Percentiles rank a stretch among this genome's conserved stretches.
These are phyloP conservation scores for Leptogaster cylindrica DNA, from an alignment of 2,888 invertebrate genomes.

Conservation along the genomic window DNA sequence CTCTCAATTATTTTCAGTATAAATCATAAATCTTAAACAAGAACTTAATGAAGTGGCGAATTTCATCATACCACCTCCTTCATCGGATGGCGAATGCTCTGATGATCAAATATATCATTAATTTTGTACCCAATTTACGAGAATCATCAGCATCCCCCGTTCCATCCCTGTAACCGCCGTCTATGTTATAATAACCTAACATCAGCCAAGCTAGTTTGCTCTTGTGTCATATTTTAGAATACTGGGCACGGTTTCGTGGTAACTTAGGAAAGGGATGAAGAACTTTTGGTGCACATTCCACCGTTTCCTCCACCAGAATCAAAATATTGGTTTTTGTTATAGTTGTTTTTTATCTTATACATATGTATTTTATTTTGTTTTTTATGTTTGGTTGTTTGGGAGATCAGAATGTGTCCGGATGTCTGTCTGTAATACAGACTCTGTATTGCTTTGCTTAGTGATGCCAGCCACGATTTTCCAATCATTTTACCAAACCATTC, in stretches of 20 bases:
- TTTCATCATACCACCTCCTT: slow-evolving; percentile 12
- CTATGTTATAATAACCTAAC: slow-evolving; percentile 10
- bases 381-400: neutral
- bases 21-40: slow-evolving; percentile 18
- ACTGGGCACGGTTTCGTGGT: no score
- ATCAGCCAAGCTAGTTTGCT: slow-evolving; percentile 28
- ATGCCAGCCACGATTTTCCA: slow-evolving; percentile 50
- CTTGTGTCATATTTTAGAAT: slow-evolving; percentile 33
- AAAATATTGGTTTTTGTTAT: neutral
- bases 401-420: neutral
- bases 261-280: no score
- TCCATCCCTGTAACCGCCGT: neutral
- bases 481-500: slow-evolving; percentile 49
- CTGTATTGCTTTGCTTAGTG: slow-evolving; percentile 30
- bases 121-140: slow-evolving; percentile 38
- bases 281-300: neutral
- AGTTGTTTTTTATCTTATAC: no score
- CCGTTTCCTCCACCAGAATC: neutral
- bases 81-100: neutral
- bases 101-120: slow-evolving; percentile 37
- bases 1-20: slow-evolving; percentile 20
- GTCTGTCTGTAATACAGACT: slow-evolving; percentile 8
- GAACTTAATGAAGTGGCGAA: slow-evolving; percentile 21
- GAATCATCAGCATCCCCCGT: neutral
- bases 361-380: no score